These are phyloP conservation scores for Zhuqinia jingwanae DNA, from an alignment of 2,888 invertebrate species.

Conservation along the genomic window DNA sequence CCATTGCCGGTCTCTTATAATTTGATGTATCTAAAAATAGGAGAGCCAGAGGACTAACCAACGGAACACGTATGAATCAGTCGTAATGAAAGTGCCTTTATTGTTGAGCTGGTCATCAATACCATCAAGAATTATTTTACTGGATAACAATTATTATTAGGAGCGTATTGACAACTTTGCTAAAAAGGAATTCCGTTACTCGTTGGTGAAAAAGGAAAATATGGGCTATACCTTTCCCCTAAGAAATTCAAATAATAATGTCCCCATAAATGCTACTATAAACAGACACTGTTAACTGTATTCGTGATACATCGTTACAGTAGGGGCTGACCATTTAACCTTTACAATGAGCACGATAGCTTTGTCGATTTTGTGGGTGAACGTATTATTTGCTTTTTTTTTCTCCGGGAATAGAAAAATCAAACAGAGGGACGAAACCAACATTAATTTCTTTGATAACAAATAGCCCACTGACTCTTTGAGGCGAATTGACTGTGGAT, in stretches of 20 bases:
- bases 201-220: neutral
- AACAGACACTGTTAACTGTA: neutral
- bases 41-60: too few species aligned
- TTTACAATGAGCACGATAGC: too few species aligned
- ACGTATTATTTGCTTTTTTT: too few species aligned
- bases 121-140: conserved; percentile 39
- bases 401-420: too few species aligned
- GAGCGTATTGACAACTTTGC: neutral
- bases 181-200: conserved; percentile 55
- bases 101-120: conserved; percentile 54
- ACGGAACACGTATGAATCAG: too few species aligned
- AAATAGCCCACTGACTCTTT: neutral
- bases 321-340: neutral
- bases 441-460: conserved; percentile 36
- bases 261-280: too few species aligned
- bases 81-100: too few species aligned
- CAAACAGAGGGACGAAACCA: too few species aligned
- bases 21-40: too few species aligned
- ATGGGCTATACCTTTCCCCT: neutral
- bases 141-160: conserved; percentile 1
- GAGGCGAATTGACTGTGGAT: neutral
- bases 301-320: neutral
- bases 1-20: too few species aligned
- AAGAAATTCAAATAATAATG: too few species aligned
- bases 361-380: too few species aligned